Evolutionary conservation across 2,797 vertebrate species (phyloP), one percentile per base, ranked within the genome.

Genomic region (Margarornis squamiger): DNA sequence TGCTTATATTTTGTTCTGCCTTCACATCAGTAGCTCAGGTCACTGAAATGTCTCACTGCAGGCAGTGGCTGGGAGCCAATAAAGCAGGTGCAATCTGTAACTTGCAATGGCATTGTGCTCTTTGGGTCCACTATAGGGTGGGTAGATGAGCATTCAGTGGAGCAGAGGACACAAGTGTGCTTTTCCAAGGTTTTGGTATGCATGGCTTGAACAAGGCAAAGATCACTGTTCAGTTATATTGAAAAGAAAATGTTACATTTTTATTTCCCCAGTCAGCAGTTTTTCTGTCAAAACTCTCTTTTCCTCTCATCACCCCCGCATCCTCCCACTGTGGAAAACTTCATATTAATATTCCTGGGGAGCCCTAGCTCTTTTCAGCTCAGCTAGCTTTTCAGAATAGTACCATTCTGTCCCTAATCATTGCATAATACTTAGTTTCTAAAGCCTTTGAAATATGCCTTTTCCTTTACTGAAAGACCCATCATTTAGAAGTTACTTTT

Each of bases 301-400:
- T 8, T 9, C 9, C 7, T 12, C 26, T 45, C 18, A 5, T 14
- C 6, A 8, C 3, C 14, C 5, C 7, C 7, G 14, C 0, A 3
- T 34, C 24, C 12, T 4, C 2, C 22, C 10, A 2, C 5, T 0
- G 0, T 23, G 58, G 12, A 15, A 23, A 89, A 23, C 22, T 26
- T 51, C 14, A 22, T 58, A 36, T 38, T 86, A 72, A 54, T 17
- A 27, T n/a, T 48, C 11, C 26, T 49, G 29, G 22, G 16, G 18
- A 80, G 1, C 36, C 2, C 2, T 49, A 43, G 4, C 8, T 62
- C 34, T 84, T 52, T 83, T 80, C 26, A 86, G 13, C 24, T 68
- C 34, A 80, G 8, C 4, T 65, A 48, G 30, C 9, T 90, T 58
- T 94, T 74, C 46, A 62, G 32, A 70, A 34, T 9, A 34, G 8